Evolutionary conservation across 1,140 invertebrate genomes (phyloP).

Genomic region (Drosophila burlai): DNA sequence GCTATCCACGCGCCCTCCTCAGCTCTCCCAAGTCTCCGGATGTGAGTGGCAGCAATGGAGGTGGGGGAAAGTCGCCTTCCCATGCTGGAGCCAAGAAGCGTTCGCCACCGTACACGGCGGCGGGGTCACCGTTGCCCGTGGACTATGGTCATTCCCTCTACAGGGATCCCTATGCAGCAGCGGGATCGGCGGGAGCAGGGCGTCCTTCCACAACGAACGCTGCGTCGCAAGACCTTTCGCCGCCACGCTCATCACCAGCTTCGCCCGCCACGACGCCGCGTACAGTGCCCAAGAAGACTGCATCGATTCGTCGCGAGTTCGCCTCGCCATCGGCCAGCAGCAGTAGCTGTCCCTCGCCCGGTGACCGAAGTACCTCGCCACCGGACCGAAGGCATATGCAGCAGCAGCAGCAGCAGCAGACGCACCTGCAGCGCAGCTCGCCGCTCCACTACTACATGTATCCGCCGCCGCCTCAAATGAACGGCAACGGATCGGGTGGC

Average conservation of each 20-base stretch:
- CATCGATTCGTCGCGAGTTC: constrained; percentile 82
- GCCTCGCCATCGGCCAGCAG: constrained; percentile 77
- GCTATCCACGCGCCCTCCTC: constrained; percentile 58
- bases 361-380: constrained; percentile 65
- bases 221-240: constrained; percentile 59
- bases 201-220: constrained; percentile 29
- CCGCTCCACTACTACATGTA: constrained; percentile 82
- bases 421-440: constrained; percentile 63
- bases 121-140: constrained; percentile 67
- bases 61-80: constrained; percentile 76
- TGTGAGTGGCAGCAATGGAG: constrained; percentile 57
- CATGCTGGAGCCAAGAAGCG: constrained; percentile 71
- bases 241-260: constrained; percentile 65
- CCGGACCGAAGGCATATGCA: constrained; percentile 64
- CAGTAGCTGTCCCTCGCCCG: constrained; percentile 73
- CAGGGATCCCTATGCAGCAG: constrained; percentile 64
- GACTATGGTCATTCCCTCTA: constrained; percentile 70
- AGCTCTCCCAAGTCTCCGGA: constrained; percentile 79
- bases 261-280: constrained; percentile 73
- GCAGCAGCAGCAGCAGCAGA: constrained; percentile 58
- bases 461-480: constrained; percentile 61
- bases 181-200: constrained; percentile 31
- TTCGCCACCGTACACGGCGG: constrained; percentile 71
- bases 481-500: constrained; percentile 53
- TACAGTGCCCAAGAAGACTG: constrained; percentile 85